phyloP scores from a whole-genome alignment of 2,113 vertebrate genomes.

The Puntigrus tetrazona region DNA sequence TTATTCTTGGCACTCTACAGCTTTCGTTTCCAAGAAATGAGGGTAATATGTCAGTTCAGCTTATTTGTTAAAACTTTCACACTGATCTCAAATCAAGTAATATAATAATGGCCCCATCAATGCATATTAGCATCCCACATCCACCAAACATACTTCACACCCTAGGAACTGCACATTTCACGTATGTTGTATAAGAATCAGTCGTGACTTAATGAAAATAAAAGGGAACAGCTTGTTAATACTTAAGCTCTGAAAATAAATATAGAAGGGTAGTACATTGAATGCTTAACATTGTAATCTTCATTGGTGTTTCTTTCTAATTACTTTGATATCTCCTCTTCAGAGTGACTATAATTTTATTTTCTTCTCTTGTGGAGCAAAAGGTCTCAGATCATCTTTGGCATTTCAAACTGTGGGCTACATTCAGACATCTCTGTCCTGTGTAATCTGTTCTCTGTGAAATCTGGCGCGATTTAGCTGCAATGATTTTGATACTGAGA shows the following conservation, averaged over 20 bases:
- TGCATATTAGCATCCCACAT: background rate
- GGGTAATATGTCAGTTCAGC: background rate
- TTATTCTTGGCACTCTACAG: background rate
- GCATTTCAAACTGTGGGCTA: background rate
- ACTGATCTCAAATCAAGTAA: background rate
- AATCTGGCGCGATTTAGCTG: background rate
- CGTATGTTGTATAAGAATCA: background rate
- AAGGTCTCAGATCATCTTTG: background rate
- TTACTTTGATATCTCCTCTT: background rate
- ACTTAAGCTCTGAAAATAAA: background rate
- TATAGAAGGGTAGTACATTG: background rate
- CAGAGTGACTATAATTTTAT: slow-evolving; percentile 29
- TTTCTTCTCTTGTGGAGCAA: background rate
- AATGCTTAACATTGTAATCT: background rate
- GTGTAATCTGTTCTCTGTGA: slow-evolving; percentile 2
- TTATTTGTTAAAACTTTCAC: background rate
- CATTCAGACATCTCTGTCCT: background rate
- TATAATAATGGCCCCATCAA: background rate
- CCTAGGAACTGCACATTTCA: background rate
- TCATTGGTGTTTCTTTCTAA: background rate
- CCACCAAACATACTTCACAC: background rate
- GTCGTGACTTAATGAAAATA: background rate
- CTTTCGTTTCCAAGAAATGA: background rate
- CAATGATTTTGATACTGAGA: background rate
- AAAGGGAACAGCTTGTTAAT: background rate